Evolutionary conservation across 1,140 invertebrate species (phyloP).

Genomic region (Caenorhabditis latens): DNA sequence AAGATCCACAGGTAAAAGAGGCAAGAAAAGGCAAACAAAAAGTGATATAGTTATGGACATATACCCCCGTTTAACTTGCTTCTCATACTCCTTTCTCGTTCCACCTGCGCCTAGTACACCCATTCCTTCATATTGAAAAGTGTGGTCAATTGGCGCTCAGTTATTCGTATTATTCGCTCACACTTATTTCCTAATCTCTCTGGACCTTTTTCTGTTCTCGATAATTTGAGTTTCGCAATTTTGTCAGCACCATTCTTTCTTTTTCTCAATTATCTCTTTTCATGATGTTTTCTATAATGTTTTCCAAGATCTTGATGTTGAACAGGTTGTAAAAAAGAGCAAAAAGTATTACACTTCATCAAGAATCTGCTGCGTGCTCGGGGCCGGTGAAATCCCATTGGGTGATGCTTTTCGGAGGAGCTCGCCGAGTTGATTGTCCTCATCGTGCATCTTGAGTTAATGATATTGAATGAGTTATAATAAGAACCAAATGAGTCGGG

Average conservation of each 20-base stretch:
- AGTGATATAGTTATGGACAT: slow-evolving; percentile 36
- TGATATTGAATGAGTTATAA: neutral
- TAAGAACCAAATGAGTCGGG: neutral
- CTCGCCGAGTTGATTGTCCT: slow-evolving; percentile 48
- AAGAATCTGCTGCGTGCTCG: slow-evolving; percentile 37
- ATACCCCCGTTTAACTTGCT: neutral
- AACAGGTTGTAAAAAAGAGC: slow-evolving; percentile 17
- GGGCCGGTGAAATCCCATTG: slow-evolving; percentile 38
- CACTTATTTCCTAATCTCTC: slow-evolving; percentile 1
- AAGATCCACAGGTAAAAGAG: slow-evolving; percentile 28
- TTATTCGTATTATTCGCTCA: neutral
- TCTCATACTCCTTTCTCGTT: slow-evolving; percentile 5
- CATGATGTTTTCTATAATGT: neutral
- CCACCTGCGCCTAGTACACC: slow-evolving; percentile 3
- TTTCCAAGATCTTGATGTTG: neutral
- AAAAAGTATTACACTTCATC: slow-evolving; percentile 50
- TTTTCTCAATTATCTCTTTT: neutral
- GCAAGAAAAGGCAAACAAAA: slow-evolving; percentile 6
- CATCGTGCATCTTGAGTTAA: slow-evolving; percentile 11
- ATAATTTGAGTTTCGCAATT: neutral
- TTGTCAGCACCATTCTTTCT: neutral
- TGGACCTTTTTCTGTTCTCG: neutral
- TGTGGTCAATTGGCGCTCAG: neutral
- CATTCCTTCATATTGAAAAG: neutral
- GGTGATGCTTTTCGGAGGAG: slow-evolving; percentile 41